Base-by-base conservation (phyloP, 2,113 vertebrate genomes). In the Rana temporaria region DNA sequence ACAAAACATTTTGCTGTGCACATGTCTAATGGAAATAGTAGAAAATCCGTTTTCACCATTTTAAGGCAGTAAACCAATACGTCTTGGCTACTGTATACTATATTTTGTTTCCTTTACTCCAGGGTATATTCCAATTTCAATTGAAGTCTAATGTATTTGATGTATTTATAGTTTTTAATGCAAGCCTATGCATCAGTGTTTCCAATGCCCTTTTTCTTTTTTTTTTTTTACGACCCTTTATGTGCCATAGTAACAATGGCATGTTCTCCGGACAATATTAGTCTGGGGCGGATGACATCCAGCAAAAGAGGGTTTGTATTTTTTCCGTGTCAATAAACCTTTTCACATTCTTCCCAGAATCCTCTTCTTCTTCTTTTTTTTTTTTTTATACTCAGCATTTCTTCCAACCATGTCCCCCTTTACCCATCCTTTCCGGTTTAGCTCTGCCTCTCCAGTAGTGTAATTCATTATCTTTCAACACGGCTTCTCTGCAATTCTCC, bases 401-500 rank as follows among this genome's bases (percentile, higher is more conserved):
- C 62, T 82, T 74, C 63, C 52, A 56, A 26, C 30, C 20, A 55
- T 63, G 18, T 65, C 38, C 70, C 70, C 24, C 20, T 73, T 63
- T 56, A n/a, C n/a, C 26, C 60, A 56, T 32, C 38, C 69, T 63
- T 55, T 15, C 22, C 68, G n/a, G 59, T 53, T 81, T 57, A 73
- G 60, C 59, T 65, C 63, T 20, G 4, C 24, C 62, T 74, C 52
- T 67, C 62, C 38, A 57, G 55, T 62, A 56, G 60, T 75, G 62
- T 82, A 82, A 82, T 82, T 82, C 62, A 66, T 75, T 82, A 74
- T 67, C 69, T 65, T 73, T 65, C 42, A 73, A 53, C 59, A 16
- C 60, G 55, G 69, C 69, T 65, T 65, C 79, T 73, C 80, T 82
- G 62, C 80, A 67, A 42, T 52, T 59, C 34, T 75, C 80, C 70